Conservation (phyloP, 2,113 vertebrate genomes). For the Conger conger region DNA sequence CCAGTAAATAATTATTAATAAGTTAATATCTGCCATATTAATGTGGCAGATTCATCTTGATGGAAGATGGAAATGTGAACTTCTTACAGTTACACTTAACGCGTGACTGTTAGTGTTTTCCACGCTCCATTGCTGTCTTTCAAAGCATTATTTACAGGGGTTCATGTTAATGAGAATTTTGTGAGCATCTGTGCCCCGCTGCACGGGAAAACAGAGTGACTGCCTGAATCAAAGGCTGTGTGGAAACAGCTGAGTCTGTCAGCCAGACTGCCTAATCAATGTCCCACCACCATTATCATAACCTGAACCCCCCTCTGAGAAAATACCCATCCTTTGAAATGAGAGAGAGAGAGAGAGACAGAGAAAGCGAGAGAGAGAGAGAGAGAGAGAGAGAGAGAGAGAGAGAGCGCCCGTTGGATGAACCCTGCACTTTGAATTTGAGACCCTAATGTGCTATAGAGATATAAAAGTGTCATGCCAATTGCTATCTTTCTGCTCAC, state of each 20-base stretch:
- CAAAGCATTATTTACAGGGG: constrained; percentile 31
- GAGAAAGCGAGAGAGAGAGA: background rate
- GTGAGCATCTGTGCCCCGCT: constrained; percentile 26
- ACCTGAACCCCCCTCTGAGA: background rate
- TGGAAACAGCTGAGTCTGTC: constrained; percentile 26
- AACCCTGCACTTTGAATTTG: too few relatives aligned
- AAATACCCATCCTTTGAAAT: background rate
- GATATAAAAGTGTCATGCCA: too few relatives aligned
- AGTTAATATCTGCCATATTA: too few relatives aligned
- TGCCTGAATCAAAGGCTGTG: constrained; percentile 19
- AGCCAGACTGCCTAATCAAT: constrained; percentile 10
- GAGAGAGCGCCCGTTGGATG: background rate
- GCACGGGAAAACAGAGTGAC: background rate
- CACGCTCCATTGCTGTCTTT: constrained; percentile 16
- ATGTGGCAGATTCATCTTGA: background rate
- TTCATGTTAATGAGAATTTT: constrained; percentile 25
- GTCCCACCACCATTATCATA: background rate
- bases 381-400: background rate
- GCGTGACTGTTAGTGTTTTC: background rate
- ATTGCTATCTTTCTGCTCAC: too few relatives aligned
- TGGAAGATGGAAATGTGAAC: background rate
- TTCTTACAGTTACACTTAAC: background rate
- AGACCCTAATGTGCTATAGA: too few relatives aligned
- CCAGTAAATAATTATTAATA: background rate
- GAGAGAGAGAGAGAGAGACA: background rate